Evolutionary conservation across 2,113 vertebrate species (phyloP).

Genomic region (Centropus bengalensis): DNA sequence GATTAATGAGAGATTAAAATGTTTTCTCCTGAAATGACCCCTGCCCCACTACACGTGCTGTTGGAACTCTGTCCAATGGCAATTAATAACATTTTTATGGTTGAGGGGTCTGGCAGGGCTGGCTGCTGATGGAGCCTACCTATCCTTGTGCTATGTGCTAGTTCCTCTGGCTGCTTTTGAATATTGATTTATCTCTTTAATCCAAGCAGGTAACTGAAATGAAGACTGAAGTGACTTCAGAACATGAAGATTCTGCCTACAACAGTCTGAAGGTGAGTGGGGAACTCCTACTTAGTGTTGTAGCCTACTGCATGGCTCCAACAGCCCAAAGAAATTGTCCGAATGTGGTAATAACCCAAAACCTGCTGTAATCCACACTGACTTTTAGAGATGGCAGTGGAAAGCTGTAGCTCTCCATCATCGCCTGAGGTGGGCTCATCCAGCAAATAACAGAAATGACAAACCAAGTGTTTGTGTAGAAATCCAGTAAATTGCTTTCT

Average conservation of each 20-base stretch:
- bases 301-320: neutral
- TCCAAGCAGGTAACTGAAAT: constrained; percentile 73
- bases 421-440: neutral
- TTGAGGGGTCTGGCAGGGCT: neutral
- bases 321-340: neutral
- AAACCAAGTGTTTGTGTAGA: neutral
- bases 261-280: constrained; percentile 92
- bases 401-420: neutral
- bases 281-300: neutral
- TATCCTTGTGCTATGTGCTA: neutral
- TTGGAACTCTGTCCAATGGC: neutral
- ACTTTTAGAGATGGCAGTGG: neutral
- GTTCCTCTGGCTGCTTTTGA: neutral
- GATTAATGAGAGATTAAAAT: neutral
- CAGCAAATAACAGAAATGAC: neutral
- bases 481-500: neutral
- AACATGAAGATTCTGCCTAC: constrained; percentile 86
- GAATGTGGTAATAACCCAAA: accelerated
- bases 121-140: neutral
- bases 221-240: constrained; percentile 71
- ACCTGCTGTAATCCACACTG: neutral
- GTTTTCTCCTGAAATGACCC: neutral
- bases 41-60: accelerated
- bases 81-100: neutral
- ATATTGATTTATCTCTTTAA: neutral